A percentile compares a stretch with the other conserved stretches of the same genome.
These are phyloP conservation scores for Tinamus guttatus DNA, from an alignment of 2,113 vertebrate genomes.

Conservation along the genomic window DNA sequence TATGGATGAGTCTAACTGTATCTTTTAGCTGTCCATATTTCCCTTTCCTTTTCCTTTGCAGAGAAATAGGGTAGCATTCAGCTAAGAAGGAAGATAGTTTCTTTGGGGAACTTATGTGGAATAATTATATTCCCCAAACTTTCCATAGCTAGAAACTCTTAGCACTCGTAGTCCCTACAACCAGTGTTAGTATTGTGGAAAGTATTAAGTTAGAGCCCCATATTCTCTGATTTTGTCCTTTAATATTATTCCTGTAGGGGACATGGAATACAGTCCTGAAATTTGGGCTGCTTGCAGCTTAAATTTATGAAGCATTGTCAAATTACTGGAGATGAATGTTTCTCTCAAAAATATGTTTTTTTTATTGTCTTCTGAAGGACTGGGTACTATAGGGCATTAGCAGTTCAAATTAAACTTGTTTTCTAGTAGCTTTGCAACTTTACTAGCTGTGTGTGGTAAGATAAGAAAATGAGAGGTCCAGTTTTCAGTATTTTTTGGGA, in stretches of 20 bases:
- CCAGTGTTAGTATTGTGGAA: not conserved
- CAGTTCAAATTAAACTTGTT: slow-evolving; percentile 35
- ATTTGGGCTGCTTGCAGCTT: not conserved
- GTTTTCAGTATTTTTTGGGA: slow-evolving; percentile 19
- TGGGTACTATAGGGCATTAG: not conserved
- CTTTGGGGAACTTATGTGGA: not conserved
- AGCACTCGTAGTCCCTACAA: too few relatives aligned
- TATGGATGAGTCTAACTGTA: not conserved
- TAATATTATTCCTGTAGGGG: not conserved
- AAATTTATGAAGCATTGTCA: not conserved
- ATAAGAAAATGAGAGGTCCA: not conserved
- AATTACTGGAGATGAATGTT: slow-evolving; percentile 8
- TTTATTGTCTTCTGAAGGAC: not conserved
- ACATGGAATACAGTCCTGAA: not conserved
- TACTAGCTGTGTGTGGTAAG: not conserved
- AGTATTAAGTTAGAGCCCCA: not conserved
- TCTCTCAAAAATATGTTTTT: not conserved
- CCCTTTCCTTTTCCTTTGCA: not conserved
- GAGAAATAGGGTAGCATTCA: not conserved
- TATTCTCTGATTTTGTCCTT: not conserved
- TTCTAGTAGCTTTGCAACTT: slow-evolving; percentile 35
- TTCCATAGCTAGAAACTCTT: not conserved
- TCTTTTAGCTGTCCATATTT: not conserved
- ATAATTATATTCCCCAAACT: not conserved
- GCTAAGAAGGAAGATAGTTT: not conserved